These are phyloP conservation scores for Sander lucioperca DNA, from an alignment of 2,113 vertebrate genomes.

Conservation along the genomic window DNA sequence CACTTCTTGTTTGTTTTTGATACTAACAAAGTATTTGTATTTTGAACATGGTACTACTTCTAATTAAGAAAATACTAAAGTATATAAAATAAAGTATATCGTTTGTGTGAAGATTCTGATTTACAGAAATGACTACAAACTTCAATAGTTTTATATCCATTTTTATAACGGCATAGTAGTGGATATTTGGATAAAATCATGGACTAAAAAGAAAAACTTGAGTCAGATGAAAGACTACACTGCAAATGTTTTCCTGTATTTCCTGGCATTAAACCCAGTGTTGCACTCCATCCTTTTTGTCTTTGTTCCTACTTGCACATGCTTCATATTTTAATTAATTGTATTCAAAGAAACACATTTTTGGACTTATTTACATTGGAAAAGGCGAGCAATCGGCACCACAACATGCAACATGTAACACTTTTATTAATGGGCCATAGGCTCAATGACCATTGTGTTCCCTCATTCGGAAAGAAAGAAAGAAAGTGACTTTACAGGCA, in stretches of 20 bases:
- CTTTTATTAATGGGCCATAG: too few relatives aligned
- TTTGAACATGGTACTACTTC: neutral
- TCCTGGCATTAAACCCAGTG: constrained; percentile 41
- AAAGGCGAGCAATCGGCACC: neutral
- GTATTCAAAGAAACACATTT: neutral
- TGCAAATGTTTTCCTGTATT: neutral
- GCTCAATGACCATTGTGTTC: too few relatives aligned
- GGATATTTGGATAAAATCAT: neutral
- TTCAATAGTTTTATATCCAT: neutral
- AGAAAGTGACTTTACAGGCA: too few relatives aligned
- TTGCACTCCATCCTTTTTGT: constrained; percentile 65
- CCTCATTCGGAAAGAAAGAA: too few relatives aligned
- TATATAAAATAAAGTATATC: neutral
- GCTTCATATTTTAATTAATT: neutral
- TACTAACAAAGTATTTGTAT: neutral
- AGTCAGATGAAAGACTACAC: too few relatives aligned
- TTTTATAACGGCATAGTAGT: neutral
- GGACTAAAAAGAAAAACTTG: neutral
- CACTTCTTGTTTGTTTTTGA: neutral
- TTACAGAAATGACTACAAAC: neutral
- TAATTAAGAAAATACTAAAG: neutral
- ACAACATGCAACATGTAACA: neutral
- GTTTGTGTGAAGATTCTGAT: neutral
- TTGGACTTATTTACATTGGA: neutral
- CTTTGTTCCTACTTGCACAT: constrained; percentile 52